phyloP scores from a whole-genome alignment of 2,797 vertebrate species.

The Otus scops region DNA sequence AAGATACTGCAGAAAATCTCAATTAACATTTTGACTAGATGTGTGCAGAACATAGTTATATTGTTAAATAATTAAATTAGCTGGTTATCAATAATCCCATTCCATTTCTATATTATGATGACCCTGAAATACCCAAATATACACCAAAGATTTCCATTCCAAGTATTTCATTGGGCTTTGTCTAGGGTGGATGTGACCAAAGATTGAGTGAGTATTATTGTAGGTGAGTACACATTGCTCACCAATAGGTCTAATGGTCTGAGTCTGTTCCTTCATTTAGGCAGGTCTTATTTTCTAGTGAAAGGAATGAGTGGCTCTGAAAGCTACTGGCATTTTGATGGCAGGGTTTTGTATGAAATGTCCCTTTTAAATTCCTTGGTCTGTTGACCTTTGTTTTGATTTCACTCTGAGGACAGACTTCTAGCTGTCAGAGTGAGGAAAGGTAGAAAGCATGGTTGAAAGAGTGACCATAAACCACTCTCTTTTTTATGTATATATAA shows the following conservation, averaged over 20 bases:
- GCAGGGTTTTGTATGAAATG: not conserved
- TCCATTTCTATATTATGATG: not conserved
- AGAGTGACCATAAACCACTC: not conserved
- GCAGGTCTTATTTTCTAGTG: not conserved
- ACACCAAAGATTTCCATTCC: not conserved
- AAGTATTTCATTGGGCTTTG: not conserved
- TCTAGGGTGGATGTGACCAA: not conserved
- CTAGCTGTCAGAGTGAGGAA: not conserved
- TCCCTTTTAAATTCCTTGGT: not conserved
- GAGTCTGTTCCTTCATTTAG: not conserved
- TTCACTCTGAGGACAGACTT: not conserved
- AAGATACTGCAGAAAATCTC: not conserved
- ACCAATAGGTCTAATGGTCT: not conserved
- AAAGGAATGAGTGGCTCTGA: not conserved
- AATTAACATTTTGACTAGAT: not conserved
- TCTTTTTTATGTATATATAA: not conserved
- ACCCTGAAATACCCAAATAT: not conserved
- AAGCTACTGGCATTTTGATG: not conserved
- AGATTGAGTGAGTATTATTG: not conserved
- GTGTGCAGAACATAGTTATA: not conserved
- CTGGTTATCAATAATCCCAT: not conserved
- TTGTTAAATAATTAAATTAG: not conserved
- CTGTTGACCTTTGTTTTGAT: conserved; percentile 16
- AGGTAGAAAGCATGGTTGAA: not conserved
- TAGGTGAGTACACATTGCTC: not conserved